Evolutionary conservation across 1,140 invertebrate species (phyloP), one percentile per base, ranked within the genome.

Genomic region (Drosophila tropicalis): DNA sequence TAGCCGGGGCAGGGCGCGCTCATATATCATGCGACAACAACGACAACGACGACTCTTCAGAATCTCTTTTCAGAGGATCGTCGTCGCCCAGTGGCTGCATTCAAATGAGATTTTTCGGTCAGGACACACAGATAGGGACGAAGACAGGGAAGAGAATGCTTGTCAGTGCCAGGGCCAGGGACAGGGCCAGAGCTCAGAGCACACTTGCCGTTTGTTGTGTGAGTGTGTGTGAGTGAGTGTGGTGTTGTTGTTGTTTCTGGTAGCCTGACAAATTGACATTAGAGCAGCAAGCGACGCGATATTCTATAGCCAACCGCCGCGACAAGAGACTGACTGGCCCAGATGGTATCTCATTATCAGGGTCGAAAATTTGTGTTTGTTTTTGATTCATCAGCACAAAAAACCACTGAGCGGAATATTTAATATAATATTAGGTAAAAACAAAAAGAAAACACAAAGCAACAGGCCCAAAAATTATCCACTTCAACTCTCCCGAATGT

Each of bases 181-280:
- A 39, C 61, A 72, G 57, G 68, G 40, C 29, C 13, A 57, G 64
- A 55, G 71, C 40, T 62, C 63, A 41, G 58, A 36, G 72, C 72
- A 44, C 60, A 76, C 73, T 76, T 76, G 73, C 67, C 9, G n/a
- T 51, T 19, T 51, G 17, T 51, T 17, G 7, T 47, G 7, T 47
- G 41, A 6, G 44, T 51, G 44, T 51, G 44, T 51, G 17, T 51
- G 7, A 62, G 66, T 66, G 70, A 72, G 65, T 82, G 66, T 77
- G n/a, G 10, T 62, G 76, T 72, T 78, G 72, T 72, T 36, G 9
- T 36, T 36, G 34, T 72, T 79, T 87, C 76, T 86, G 83, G 79
- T 86, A 86, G 83, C 76, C 79, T 81, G 71, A 86, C 82, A 86
- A 86, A 87, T 86, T 81, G 82, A 72, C 82, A 87, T 86, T 86